These are phyloP conservation scores for Brachionus angularis DNA, from an alignment of 1,140 invertebrate species.

Conservation along the genomic window DNA sequence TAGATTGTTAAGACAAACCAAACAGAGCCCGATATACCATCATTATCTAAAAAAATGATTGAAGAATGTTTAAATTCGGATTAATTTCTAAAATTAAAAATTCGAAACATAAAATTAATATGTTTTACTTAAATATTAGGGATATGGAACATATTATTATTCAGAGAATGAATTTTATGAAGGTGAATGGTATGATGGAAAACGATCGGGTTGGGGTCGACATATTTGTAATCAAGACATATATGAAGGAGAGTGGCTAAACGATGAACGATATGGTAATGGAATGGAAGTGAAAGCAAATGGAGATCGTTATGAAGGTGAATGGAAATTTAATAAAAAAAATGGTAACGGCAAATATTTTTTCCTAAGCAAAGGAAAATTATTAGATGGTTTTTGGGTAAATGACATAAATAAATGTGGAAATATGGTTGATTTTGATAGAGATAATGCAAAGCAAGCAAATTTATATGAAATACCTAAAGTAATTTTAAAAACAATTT, in stretches of 20 bases:
- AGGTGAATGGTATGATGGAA: constrained; percentile 58
- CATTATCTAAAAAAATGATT: no score
- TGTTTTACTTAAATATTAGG: no score
- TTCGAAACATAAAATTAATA: no score
- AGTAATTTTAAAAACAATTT: constrained; percentile 47
- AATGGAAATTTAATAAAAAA: constrained; percentile 58
- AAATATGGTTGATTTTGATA: constrained; percentile 56
- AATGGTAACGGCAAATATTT: constrained; percentile 59
- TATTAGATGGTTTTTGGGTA: constrained; percentile 59
- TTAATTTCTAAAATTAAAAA: constrained; percentile 31
- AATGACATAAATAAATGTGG: constrained; percentile 58
- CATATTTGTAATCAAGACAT: constrained; percentile 57
- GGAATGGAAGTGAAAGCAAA: constrained; percentile 58
- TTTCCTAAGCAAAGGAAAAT: constrained; percentile 56
- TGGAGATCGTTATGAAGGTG: constrained; percentile 59
- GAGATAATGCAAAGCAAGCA: constrained; percentile 54
- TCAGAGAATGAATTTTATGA: constrained; percentile 56
- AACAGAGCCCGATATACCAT: no score
- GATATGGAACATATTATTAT: constrained; percentile 58
- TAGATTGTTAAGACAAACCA: no score
- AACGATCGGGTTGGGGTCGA: constrained; percentile 58
- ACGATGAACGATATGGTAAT: constrained; percentile 56
- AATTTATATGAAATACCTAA: constrained; percentile 57
- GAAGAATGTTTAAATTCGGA: background rate
- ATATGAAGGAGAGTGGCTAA: constrained; percentile 60